Base-by-base conservation (phyloP, 1,140 invertebrate species). In the Phenacoccus solenopsis region DNA sequence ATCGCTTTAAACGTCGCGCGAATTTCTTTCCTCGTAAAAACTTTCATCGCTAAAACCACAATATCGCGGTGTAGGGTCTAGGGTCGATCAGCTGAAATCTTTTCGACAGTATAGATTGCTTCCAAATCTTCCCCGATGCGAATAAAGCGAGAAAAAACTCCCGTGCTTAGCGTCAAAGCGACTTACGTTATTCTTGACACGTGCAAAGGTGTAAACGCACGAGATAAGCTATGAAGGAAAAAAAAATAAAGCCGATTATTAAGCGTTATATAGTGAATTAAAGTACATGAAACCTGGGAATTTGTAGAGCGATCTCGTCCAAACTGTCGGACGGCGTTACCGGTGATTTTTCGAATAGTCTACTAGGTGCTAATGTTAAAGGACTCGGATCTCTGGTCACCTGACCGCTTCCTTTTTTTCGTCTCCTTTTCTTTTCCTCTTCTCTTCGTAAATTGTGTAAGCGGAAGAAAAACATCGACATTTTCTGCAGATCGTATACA, bases 381-480 rank as follows among this genome's bases (percentile, higher is more conserved):
- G 80, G 76, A 77, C 78, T 72, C 74, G 77, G 72, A 74, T 78
- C 56, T 73, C 71, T 57, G 77, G 79, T 76, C 77, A 76, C 78
- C 80, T 74, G 78, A 82, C 72, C 81, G 82, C 78, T 81, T 82
- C 75, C 77, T 78, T 83, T 84, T 61, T 73, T 73, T 79, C 75
- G 83, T 80, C 75, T 80, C 76, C 81, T 83, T 72, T 82, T 82
- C 70, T 82, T 88, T 76, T 90, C 89, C 80, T 90, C 88, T 76
- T 87, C 88, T 49, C 90, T 86, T 77, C 87, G 89, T 76, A 93
- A 84, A 80, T 93, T 92, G 85, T 92, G 91, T 78, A 93, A 85
- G 70, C 91, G 90, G 82, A 94, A 94, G 87, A 94, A 94, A 85
- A 93, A 95, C 84, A 94, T 86, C 84, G 91, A 94, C 91, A 94